Percentiles rank a stretch among this genome's conserved stretches.
phyloP scores from a whole-genome alignment of 1,140 invertebrate species.

The Trachymyrmex cornetzi region DNA sequence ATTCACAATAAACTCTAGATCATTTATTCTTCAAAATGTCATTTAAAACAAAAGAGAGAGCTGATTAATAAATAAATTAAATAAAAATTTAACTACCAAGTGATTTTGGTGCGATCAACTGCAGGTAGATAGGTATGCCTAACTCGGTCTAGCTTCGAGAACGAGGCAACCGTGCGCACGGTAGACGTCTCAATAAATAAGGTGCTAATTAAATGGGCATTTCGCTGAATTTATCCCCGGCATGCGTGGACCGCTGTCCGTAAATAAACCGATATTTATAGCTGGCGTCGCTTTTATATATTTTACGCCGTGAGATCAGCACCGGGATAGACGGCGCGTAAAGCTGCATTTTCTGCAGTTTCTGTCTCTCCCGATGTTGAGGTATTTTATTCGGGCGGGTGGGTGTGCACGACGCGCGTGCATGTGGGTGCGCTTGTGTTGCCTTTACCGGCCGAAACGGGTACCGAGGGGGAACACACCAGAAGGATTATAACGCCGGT shows the following conservation, averaged over 20 bases:
- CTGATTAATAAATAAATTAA: neutral
- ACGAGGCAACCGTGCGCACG: neutral
- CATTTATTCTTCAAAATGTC: neutral
- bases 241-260: conserved; percentile 77
- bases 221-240: conserved; percentile 84
- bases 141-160: conserved; percentile 22
- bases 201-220: conserved; percentile 86
- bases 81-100: neutral
- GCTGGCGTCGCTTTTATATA: conserved; percentile 68
- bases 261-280: conserved; percentile 86
- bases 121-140: neutral
- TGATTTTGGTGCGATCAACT: neutral
- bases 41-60: neutral
- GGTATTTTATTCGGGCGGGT: conserved; percentile 64
- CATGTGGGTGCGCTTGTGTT: conserved; percentile 10
- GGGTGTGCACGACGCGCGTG: conserved; percentile 18
- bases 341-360: conserved; percentile 76
- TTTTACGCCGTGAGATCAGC: conserved; percentile 37
- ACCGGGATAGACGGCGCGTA: conserved; percentile 52
- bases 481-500: conserved; percentile 77
- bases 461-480: conserved; percentile 53
- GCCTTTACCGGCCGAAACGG: conserved; percentile 46
- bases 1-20: neutral
- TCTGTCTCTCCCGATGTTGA: conserved; percentile 76
- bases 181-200: conserved; percentile 86